phyloP scores from a whole-genome alignment of 2,888 invertebrate species.

The Hyposoter didymator region DNA sequence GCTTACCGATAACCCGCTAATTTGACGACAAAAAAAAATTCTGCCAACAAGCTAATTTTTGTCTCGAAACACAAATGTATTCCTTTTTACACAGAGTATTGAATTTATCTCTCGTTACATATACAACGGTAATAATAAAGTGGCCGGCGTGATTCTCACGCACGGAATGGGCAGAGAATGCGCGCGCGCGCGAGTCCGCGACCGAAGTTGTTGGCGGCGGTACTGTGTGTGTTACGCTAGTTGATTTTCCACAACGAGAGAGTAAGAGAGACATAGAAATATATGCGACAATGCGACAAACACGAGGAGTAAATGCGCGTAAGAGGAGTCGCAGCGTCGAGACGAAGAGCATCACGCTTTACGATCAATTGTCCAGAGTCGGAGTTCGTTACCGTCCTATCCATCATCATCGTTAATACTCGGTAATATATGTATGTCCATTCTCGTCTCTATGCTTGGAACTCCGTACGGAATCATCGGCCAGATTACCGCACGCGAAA shows the following conservation, averaged over 20 bases:
- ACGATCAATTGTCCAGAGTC: conserved; percentile 62
- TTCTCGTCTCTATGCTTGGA: neutral
- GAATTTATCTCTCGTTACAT: conserved; percentile 26
- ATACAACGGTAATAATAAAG: conserved; percentile 15
- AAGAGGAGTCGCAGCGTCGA: conserved; percentile 51
- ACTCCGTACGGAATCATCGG: neutral
- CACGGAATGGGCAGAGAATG: conserved; percentile 25
- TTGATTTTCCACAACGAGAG: conserved; percentile 53
- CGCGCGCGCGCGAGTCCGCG: conserved; percentile 35
- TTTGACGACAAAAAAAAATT: neutral
- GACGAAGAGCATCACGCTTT: conserved; percentile 59
- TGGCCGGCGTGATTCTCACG: conserved; percentile 61
- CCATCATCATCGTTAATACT: conserved; percentile 56
- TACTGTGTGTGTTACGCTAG: conserved; percentile 38
- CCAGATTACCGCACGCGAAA: neutral
- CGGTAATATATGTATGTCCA: conserved; percentile 13
- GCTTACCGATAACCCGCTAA: neutral
- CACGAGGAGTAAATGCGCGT: conserved; percentile 34
- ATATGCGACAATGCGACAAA: neutral
- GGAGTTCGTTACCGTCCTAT: conserved; percentile 58
- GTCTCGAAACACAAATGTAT: neutral
- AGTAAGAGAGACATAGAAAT: conserved; percentile 55
- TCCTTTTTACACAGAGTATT: neutral
- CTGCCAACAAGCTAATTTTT: neutral
- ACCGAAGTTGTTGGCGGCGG: conserved; percentile 40